Evolutionary conservation across 2,888 invertebrate species (phyloP).

Genomic region (Bhutanitis thaidina): DNA sequence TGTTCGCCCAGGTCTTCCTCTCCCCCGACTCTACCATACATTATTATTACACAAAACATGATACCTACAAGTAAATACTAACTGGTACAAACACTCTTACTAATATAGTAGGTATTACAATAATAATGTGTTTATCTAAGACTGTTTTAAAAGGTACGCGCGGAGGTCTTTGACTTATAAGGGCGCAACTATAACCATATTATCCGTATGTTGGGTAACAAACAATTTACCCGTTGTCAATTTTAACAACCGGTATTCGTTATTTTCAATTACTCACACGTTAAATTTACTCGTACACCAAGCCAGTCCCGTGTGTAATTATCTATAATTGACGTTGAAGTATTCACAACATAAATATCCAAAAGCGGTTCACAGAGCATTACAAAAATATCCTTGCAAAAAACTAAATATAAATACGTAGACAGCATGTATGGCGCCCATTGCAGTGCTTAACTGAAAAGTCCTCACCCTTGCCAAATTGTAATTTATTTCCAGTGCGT

Average conservation of each 20-base stretch:
- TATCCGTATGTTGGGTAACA: too few relatives aligned
- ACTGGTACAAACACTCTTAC: too few relatives aligned
- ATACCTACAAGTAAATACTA: too few relatives aligned
- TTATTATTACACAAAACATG: too few relatives aligned
- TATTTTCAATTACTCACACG: conserved; percentile 20
- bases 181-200: background rate
- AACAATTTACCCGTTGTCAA: conserved; percentile 16
- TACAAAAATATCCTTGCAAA: conserved; percentile 4
- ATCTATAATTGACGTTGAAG: conserved; percentile 20
- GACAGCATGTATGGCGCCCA: background rate
- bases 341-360: conserved; percentile 18
- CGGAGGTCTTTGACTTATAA: conserved; percentile 3
- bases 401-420: background rate
- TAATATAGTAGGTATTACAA: too few relatives aligned
- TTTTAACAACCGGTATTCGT: conserved; percentile 19
- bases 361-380: conserved; percentile 8
- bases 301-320: conserved; percentile 14
- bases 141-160: background rate
- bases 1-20: too few relatives aligned
- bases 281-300: conserved; percentile 12
- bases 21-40: too few relatives aligned
- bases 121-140: background rate
- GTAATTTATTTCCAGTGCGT: too few relatives aligned
- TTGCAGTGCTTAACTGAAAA: background rate
- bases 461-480: too few relatives aligned